Evolutionary conservation across 2,888 invertebrate species (phyloP).

Genomic region (Leucophenga maculata): DNA sequence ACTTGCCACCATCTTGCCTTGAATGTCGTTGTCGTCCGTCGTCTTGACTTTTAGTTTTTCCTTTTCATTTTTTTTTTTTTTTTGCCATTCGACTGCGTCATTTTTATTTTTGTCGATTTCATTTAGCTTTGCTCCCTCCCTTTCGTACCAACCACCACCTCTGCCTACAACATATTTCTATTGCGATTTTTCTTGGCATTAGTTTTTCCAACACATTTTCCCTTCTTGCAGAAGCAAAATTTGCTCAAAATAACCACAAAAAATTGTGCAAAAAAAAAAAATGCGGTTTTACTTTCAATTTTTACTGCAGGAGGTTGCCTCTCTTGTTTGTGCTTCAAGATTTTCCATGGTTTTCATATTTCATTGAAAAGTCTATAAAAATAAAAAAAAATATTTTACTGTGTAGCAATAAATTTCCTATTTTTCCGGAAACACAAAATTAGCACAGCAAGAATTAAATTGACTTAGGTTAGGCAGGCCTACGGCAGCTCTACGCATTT

Average conservation of each 20-base stretch:
- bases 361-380: neutral
- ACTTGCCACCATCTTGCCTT: too few relatives aligned
- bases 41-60: constrained; percentile 17
- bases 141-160: neutral
- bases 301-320: neutral
- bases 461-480: too few relatives aligned
- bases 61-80: neutral
- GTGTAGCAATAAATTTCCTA: too few relatives aligned
- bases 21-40: constrained; percentile 9
- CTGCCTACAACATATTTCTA: neutral
- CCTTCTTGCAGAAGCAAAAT: neutral
- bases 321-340: neutral
- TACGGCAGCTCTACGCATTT: too few relatives aligned
- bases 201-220: neutral
- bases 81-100: constrained; percentile 7
- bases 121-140: too few relatives aligned
- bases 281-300: constrained; percentile 10
- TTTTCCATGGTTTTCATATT: neutral
- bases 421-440: too few relatives aligned
- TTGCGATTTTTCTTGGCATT: neutral
- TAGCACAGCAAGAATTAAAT: too few relatives aligned
- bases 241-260: neutral
- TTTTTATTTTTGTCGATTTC: constrained; percentile 10
- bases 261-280: neutral
- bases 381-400: too few relatives aligned